Evolutionary conservation across 2,888 invertebrate genomes (phyloP), one percentile per base, ranked within the genome.

Genomic region (Cheilosia vernalis): DNA sequence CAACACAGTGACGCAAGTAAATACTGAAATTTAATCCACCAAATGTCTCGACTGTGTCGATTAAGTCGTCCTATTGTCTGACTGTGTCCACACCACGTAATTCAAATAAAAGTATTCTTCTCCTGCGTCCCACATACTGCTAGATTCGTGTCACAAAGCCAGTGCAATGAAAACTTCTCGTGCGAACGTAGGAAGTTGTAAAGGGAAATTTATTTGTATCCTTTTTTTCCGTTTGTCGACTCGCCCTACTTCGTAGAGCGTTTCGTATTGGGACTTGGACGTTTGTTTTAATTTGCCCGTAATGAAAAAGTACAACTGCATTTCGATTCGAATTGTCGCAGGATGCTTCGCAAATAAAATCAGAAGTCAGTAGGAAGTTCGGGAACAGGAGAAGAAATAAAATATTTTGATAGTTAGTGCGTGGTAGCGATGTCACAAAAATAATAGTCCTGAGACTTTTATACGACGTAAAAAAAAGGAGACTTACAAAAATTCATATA

Each of bases 281-380:
- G 64, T 79, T 79, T 44, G 42, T 72, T 70, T 70, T 72, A 72
- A 79, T 79, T 72, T 72, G 63, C 37, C 30, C 56, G 42, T 70
- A 70, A 70, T 70, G 64, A 64, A 64, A 64, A 70, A 70, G 63
- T 70, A 72, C 56, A 72, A 64, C 78, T 72, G 78, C 78, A 79
- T 40, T 58, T 13, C 4, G 47, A 7, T 27, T 4, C 33, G 24
- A 24, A 37, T 27, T 67, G 60, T 60, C 77, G 30, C 60, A 78
- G 69, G 69, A 78, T 70, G 49, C 33, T 40, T 15, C 17, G 17
- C 44, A 73, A 73, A 53, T 73, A 63, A 63, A 73, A 55, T 63
- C 10, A 5, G n/a, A 40, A 21, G 49, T 33, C 56, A 10, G 19
- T 33, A 51, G 24, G 24, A 37, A 17, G 47, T 15, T 55, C 24